These are phyloP conservation scores for Cairina moschata DNA, from an alignment of 2,113 vertebrate genomes.

Conservation along the genomic window DNA sequence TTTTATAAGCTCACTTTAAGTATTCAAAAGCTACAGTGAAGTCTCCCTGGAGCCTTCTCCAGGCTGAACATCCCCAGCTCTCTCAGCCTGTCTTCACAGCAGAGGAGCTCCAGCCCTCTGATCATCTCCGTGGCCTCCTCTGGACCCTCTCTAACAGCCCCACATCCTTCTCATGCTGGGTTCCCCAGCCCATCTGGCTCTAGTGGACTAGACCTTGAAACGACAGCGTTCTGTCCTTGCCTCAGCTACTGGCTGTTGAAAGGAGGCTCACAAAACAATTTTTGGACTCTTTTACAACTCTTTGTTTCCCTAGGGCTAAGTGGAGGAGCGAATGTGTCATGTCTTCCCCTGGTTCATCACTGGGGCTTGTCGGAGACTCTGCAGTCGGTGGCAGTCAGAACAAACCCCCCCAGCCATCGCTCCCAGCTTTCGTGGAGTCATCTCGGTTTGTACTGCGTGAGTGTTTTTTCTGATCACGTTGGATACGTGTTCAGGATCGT, in stretches of 20 bases:
- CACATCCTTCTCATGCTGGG: too few species aligned
- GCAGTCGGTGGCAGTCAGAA: background rate
- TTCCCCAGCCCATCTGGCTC: background rate
- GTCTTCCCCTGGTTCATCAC: background rate
- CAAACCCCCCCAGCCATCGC: background rate
- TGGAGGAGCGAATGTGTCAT: background rate
- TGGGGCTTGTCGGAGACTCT: background rate
- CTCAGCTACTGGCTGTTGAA: background rate
- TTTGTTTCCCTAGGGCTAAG: background rate
- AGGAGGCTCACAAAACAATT: background rate
- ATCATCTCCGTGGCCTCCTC: too few species aligned
- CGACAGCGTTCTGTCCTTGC: background rate
- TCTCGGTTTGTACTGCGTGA: background rate
- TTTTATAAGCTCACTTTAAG: too few species aligned
- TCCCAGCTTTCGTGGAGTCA: background rate
- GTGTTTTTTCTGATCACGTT: background rate
- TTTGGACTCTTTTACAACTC: background rate
- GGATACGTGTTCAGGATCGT: rapidly evolving
- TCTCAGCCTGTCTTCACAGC: too few species aligned
- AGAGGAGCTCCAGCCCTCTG: too few species aligned
- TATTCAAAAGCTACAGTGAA: too few species aligned
- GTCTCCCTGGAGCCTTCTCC: too few species aligned
- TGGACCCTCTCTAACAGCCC: too few species aligned
- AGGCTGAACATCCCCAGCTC: too few species aligned
- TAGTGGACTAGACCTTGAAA: background rate